Base-by-base conservation (phyloP, 2,797 vertebrate genomes). In the Chaetophractus vellerosus region DNA sequence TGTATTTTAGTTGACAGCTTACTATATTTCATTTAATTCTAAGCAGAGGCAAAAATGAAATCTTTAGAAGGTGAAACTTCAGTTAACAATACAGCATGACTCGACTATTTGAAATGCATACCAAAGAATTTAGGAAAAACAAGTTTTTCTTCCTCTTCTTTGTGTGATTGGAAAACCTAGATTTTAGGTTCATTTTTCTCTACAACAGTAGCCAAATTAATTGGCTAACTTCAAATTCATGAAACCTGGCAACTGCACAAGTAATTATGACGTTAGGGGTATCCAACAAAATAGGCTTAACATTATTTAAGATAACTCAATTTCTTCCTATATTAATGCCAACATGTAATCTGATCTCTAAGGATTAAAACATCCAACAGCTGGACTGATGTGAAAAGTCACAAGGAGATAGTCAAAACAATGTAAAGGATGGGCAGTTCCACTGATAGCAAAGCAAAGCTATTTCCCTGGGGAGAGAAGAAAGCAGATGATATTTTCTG, bases 401-500 rank as follows among this genome's bases (percentile, higher is more conserved):
- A 93, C 84, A 36, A 91, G 57, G 72, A 97, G 92, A 84, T 97
- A 97, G 82, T 91, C 96, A 97, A 97, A 94, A 92, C 2, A 18
- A 79, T 86, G 80, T 55, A 97, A 94, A 96, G 81, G 72, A 85
- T 6, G n/a, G 55, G 24, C 14, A 88, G 36, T 10, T 59, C 96
- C 93, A 88, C 93, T 74, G 76, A 97, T 87, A 76, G 91, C 4
- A 6, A 66, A 89, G 55, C 41, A 31, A 11, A 93, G 72, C 57
- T 69, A 88, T 41, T 89, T 69, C 95, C 82, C 95, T 91, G 18
- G 89, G 90, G 97, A 97, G 50, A 59, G 48, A 96, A 91, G 90
- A 93, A 0, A 97, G 96, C 96, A 98, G 97, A 90, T 98, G 98
- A 95, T 94, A 90, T 78, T 97, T 98, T 97, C 95, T 93, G 52